A percentile compares a stretch with the other conserved stretches of the same genome.
Evolutionary conservation across 2,797 vertebrate species (phyloP).

Genomic region (Takifugu ocellatus): DNA sequence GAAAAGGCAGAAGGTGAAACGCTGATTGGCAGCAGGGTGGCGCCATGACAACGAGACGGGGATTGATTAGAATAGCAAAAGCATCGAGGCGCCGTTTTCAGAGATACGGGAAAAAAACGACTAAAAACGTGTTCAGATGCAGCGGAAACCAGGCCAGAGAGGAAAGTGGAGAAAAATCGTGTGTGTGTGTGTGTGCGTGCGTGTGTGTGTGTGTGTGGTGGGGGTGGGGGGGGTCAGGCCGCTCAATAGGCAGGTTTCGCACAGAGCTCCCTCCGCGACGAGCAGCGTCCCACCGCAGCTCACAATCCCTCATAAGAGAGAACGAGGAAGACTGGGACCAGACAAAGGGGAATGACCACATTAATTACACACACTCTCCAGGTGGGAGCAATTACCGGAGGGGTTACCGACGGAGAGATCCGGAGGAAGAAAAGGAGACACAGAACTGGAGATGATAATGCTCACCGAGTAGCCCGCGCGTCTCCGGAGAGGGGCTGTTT

Average conservation of each 20-base stretch:
- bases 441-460: constrained; percentile 62
- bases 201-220: too few relatives aligned
- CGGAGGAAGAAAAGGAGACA: constrained; percentile 42
- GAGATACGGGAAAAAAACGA: not conserved
- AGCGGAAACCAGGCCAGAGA: constrained; percentile 61
- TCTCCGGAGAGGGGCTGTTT: constrained; percentile 59
- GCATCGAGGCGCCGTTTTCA: not conserved
- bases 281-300: constrained; percentile 56
- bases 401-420: constrained; percentile 48
- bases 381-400: constrained; percentile 62
- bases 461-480: constrained; percentile 45
- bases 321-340: constrained; percentile 57
- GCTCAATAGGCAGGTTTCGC: constrained; percentile 22
- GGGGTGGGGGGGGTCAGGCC: too few relatives aligned
- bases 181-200: too few relatives aligned
- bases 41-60: constrained; percentile 29
- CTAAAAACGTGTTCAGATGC: constrained; percentile 36
- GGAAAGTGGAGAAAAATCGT: constrained; percentile 20
- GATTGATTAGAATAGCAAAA: not conserved
- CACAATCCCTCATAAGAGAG: constrained; percentile 57
- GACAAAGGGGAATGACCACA: constrained; percentile 70
- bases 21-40: constrained; percentile 40
- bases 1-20: constrained; percentile 47
- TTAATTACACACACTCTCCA: constrained; percentile 72
- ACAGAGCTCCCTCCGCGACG: constrained; percentile 56